Conservation (phyloP, 2,113 vertebrate genomes). For the Dicrurus megarhynchus region DNA sequence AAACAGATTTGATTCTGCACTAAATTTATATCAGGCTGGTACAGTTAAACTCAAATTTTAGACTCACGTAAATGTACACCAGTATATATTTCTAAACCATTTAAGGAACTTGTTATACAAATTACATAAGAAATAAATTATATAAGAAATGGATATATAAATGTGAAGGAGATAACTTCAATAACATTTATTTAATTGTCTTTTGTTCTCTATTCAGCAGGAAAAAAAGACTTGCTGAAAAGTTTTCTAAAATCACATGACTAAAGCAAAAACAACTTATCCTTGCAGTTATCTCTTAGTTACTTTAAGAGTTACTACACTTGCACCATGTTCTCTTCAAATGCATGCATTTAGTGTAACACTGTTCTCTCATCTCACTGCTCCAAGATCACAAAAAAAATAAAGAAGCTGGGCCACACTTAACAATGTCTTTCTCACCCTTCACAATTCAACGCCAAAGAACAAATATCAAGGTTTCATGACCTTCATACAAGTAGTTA, state of each 20-base stretch:
- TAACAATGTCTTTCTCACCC: background rate
- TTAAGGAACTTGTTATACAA: background rate
- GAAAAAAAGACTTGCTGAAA: background rate
- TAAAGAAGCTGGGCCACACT: background rate
- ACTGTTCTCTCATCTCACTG: background rate
- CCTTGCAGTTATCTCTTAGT: background rate
- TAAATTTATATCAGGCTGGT: background rate
- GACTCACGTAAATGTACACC: rapidly evolving
- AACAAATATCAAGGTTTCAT: background rate
- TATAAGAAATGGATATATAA: background rate
- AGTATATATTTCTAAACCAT: background rate
- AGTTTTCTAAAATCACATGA: background rate
- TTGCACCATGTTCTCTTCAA: background rate
- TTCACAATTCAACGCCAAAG: background rate
- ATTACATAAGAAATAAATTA: background rate
- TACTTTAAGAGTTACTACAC: background rate
- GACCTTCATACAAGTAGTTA: background rate
- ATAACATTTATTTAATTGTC: background rate
- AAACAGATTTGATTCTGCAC: background rate
- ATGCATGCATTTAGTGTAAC: background rate
- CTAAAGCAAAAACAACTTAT: background rate
- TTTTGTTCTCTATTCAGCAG: background rate
- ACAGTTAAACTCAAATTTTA: background rate
- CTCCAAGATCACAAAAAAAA: background rate
- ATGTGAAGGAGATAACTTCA: background rate